Base-by-base conservation (phyloP, 2,113 vertebrate genomes). In the Tretioscincus oriximinensis region DNA sequence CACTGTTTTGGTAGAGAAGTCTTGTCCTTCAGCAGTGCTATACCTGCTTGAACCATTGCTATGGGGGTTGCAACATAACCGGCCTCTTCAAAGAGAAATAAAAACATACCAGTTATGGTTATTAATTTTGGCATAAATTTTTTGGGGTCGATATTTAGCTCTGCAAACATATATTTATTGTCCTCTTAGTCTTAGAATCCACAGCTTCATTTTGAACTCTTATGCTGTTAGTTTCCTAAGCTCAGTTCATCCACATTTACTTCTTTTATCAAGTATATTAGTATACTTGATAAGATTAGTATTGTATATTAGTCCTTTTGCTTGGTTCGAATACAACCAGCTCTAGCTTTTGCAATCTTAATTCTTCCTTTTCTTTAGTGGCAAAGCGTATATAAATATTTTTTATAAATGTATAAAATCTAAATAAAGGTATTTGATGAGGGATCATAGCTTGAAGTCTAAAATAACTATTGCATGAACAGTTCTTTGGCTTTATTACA, bases 61-160 rank as follows among this genome's bases (percentile, higher is more conserved):
- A 98, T 97, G 72, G 98, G 94, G 0, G 98, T 99, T 76, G 97
- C 91, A 80, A 99, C 88, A 49, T 99, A 99, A 51, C 94, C 98
- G 81, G 90, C 89, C 85, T 99, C 98, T 99, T 89, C 58, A 65
- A 63, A 86, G 63, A 83, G 11, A 82, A 64, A 81, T 24, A 69
- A 45, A 79, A 47, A 9, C 58, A n/a, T 12, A 10, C 5, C 24
- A 73, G 8, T 73, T 81, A 74, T 16, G n/a, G 1, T 66, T 11
- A 64, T 58, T 7, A 22, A 3, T 67, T 67, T 16, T 74, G 31
- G 8, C 2, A 67, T 74, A 45, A 45, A 64, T 20, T 65, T 21
- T 51, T 28, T 64, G 2, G 35, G 35, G 1, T 24, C 22, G 54
- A 78, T 24, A 60, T 51, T 54, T n/a, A 26, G 61, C 21, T 63